phyloP scores from a whole-genome alignment of 1,140 invertebrate genomes.

The Reticulitermes speratus region DNA sequence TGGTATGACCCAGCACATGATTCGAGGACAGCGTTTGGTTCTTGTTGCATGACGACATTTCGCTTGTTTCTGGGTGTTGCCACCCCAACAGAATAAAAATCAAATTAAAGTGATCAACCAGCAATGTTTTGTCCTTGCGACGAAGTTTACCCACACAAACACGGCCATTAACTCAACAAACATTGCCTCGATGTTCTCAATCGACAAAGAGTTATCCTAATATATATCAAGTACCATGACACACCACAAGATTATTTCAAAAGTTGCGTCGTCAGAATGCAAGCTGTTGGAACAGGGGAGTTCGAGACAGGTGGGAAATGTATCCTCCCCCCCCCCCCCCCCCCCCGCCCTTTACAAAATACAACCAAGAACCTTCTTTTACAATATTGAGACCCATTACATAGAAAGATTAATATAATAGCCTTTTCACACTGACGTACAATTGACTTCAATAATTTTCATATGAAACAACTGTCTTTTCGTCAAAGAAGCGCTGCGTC shows the following conservation, averaged over 20 bases:
- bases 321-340: neutral
- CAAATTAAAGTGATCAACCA: neutral
- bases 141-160: neutral
- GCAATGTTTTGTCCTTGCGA: neutral
- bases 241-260: neutral
- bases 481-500: neutral
- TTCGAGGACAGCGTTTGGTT: neutral
- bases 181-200: neutral
- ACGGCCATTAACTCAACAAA: neutral
- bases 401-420: neutral
- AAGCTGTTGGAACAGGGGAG: neutral
- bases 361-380: no score
- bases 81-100: neutral
- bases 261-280: slow-evolving; percentile 10
- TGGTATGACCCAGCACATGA: neutral
- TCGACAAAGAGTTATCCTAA: neutral
- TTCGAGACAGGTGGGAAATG: neutral
- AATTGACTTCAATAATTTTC: neutral
- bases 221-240: neutral
- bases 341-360: neutral
- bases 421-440: neutral
- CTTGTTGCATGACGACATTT: neutral
- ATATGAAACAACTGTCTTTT: neutral
- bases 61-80: slow-evolving; percentile 13
- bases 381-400: neutral